Evolutionary conservation across 1,140 invertebrate genomes (phyloP).

Genomic region (Ceratosolen fusciceps): DNA sequence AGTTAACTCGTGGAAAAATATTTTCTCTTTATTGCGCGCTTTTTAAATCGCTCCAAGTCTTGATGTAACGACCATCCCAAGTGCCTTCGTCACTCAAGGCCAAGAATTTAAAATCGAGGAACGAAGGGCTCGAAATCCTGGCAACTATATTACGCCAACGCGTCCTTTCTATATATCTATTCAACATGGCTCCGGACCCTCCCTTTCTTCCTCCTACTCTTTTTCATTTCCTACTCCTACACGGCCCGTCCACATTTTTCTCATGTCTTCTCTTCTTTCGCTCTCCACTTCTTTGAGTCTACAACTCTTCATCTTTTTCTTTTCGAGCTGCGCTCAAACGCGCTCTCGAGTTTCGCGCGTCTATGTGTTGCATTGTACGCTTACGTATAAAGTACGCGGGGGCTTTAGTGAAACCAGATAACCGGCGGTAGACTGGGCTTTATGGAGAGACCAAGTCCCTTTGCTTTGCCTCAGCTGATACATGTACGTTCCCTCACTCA

Average conservation of each 20-base stretch:
- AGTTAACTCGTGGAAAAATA: background rate
- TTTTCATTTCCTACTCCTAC: background rate
- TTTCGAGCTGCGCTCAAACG: background rate
- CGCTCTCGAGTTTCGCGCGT: slow-evolving; percentile 39
- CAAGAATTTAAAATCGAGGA: background rate
- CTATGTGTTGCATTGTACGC: slow-evolving; percentile 5
- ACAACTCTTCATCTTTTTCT: slow-evolving; percentile 6
- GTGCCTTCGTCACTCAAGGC: background rate
- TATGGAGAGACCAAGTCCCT: background rate
- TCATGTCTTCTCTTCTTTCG: slow-evolving; percentile 27
- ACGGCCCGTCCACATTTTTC: background rate
- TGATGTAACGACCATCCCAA: background rate
- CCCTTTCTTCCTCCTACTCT: background rate
- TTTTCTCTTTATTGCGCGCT: background rate
- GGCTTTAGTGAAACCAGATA: slow-evolving; percentile 41
- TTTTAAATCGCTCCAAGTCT: background rate
- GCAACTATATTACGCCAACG: background rate
- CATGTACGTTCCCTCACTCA: background rate
- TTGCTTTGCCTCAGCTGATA: slow-evolving; percentile 39
- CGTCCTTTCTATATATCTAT: too few species aligned
- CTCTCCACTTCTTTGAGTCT: background rate
- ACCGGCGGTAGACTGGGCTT: slow-evolving; percentile 30
- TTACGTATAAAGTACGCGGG: background rate
- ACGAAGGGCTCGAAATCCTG: background rate
- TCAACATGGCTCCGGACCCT: background rate